phyloP scores from a whole-genome alignment of 2,113 vertebrate genomes.

The Cairina moschata region DNA sequence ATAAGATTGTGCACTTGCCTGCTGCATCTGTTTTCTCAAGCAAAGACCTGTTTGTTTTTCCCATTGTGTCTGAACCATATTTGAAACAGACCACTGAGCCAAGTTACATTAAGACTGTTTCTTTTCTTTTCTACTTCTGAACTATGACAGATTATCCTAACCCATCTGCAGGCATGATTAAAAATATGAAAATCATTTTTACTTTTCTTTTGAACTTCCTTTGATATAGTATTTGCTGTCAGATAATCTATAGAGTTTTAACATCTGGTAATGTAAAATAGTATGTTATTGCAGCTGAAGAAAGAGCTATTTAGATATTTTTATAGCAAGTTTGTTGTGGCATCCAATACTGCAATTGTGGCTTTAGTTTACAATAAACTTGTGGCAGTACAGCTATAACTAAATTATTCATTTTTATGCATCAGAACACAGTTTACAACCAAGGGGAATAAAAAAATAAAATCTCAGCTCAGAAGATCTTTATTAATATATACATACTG shows the following conservation, averaged over 20 bases:
- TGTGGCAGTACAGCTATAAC: constrained; percentile 15
- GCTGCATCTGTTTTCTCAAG: constrained; percentile 59
- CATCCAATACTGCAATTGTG: constrained; percentile 43
- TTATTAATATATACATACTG: constrained; percentile 23
- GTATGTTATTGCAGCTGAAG: constrained; percentile 38
- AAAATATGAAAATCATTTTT: constrained; percentile 64
- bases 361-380: constrained; percentile 54
- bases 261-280: constrained; percentile 58
- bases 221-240: constrained; percentile 55
- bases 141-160: constrained; percentile 49
- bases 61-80: constrained; percentile 38
- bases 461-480: constrained; percentile 1
- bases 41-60: constrained; percentile 59
- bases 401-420: constrained; percentile 49
- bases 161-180: constrained; percentile 36
- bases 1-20: constrained; percentile 49
- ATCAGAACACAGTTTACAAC: constrained; percentile 16
- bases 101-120: constrained; percentile 38
- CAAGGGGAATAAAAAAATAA: neutral
- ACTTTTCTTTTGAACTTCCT: constrained; percentile 56
- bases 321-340: constrained; percentile 5
- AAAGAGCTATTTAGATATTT: constrained; percentile 34
- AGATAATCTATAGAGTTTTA: constrained; percentile 51
- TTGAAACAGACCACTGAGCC: constrained; percentile 57
- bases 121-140: constrained; percentile 52